These are phyloP conservation scores for Orchesella flavescens DNA, from an alignment of 2,888 invertebrate species.

Conservation along the genomic window DNA sequence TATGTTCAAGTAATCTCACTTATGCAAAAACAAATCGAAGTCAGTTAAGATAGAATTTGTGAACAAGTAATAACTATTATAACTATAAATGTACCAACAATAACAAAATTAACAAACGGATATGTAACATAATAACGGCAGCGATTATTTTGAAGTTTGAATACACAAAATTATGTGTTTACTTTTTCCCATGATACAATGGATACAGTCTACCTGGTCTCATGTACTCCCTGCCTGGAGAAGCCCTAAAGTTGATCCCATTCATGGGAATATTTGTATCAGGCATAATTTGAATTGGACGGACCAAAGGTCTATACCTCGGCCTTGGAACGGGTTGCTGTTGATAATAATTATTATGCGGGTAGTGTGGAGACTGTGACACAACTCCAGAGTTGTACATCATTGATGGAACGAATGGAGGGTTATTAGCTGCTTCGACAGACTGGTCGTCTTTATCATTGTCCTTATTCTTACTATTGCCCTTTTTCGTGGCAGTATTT, in stretches of 20 bases:
- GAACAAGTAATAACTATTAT: no score
- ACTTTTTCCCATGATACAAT: conserved; percentile 16
- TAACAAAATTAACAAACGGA: no score
- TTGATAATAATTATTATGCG: conserved; percentile 14
- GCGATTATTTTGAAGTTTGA: no score
- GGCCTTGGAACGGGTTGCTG: conserved; percentile 16
- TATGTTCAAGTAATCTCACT: no score
- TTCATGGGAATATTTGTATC: conserved; percentile 1
- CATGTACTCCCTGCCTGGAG: background rate
- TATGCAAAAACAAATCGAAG: no score
- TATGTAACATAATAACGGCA: no score
- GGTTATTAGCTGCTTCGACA: conserved; percentile 11
- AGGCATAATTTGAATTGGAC: conserved; percentile 40
- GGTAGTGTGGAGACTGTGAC: background rate
- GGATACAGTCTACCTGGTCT: conserved; percentile 57
- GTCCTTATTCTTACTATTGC: conserved; percentile 1
- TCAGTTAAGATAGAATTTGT: no score
- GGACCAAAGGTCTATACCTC: conserved; percentile 26
- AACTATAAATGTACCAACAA: no score
- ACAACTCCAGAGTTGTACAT: background rate
- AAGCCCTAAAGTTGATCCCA: conserved; percentile 8
- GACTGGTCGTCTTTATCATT: conserved; percentile 21
- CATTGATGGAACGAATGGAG: conserved; percentile 14
- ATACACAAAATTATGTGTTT: no score
- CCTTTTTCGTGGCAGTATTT: background rate